These are phyloP conservation scores for Falcunculus frontatus DNA, from an alignment of 2,113 vertebrate genomes.

Conservation along the genomic window DNA sequence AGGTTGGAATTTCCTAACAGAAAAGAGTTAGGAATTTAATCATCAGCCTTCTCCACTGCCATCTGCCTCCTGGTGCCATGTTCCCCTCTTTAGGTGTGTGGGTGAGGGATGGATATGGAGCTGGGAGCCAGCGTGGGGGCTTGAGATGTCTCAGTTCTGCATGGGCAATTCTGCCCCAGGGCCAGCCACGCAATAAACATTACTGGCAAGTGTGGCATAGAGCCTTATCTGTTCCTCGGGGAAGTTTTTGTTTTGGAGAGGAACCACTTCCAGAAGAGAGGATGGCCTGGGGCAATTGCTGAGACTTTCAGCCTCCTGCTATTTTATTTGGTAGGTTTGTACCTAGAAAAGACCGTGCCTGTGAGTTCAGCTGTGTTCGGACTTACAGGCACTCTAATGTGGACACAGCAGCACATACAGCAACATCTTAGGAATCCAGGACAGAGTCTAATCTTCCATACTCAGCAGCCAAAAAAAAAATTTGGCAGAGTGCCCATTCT, in stretches of 20 bases:
- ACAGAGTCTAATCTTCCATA: background rate
- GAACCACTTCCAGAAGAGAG: background rate
- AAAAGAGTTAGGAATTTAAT: background rate
- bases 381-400: rapidly evolving
- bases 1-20: background rate
- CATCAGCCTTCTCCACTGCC: background rate
- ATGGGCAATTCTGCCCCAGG: background rate
- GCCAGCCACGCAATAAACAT: background rate
- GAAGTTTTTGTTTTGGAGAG: background rate
- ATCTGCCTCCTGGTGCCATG: background rate
- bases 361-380: background rate
- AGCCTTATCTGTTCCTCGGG: background rate
- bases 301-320: background rate
- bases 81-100: rapidly evolving
- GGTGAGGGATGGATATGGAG: background rate
- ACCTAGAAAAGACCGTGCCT: background rate
- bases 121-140: rapidly evolving
- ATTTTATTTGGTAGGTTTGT: background rate
- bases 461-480: background rate
- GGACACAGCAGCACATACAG: background rate
- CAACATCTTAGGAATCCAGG: background rate
- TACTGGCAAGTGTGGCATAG: background rate
- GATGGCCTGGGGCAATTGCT: background rate
- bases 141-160: background rate
- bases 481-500: rapidly evolving